Percentiles rank a stretch among this genome's conserved stretches.
Evolutionary conservation across 1,140 invertebrate genomes (phyloP).

Genomic region (Diprion similis): DNA sequence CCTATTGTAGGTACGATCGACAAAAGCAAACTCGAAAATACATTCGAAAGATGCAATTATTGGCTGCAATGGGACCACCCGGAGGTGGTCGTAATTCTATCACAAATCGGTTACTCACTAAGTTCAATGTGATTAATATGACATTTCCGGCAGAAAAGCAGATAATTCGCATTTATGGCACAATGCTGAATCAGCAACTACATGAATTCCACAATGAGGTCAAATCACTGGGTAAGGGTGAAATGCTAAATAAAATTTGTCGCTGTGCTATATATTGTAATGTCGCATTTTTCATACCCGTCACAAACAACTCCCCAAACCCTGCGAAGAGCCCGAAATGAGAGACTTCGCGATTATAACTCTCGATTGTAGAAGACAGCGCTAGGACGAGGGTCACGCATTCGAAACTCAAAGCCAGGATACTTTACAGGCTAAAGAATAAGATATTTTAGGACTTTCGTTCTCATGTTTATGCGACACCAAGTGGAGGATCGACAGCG

Average conservation of each 20-base stretch:
- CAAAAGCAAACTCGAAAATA: slow-evolving; percentile 76
- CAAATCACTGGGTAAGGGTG: slow-evolving; percentile 67
- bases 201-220: slow-evolving; percentile 79
- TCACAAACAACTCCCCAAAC: no score
- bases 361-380: no score
- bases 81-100: slow-evolving; percentile 82
- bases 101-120: slow-evolving; percentile 75
- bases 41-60: slow-evolving; percentile 76
- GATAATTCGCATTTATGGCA: slow-evolving; percentile 80
- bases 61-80: slow-evolving; percentile 81
- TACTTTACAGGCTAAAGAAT: not conserved
- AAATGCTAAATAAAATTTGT: no score
- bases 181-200: slow-evolving; percentile 83
- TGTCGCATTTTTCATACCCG: no score
- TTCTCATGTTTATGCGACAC: no score
- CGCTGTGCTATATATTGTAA: no score
- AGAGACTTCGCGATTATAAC: no score
- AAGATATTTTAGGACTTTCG: not conserved
- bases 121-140: slow-evolving; percentile 84
- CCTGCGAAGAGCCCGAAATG: no score
- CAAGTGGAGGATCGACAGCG: no score
- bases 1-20: slow-evolving; percentile 68
- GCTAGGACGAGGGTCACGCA: no score
- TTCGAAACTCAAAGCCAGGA: no score
- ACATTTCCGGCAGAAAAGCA: slow-evolving; percentile 80